Base-by-base conservation (phyloP, 2,888 invertebrate genomes). In the Gnatocerus cornutus region DNA sequence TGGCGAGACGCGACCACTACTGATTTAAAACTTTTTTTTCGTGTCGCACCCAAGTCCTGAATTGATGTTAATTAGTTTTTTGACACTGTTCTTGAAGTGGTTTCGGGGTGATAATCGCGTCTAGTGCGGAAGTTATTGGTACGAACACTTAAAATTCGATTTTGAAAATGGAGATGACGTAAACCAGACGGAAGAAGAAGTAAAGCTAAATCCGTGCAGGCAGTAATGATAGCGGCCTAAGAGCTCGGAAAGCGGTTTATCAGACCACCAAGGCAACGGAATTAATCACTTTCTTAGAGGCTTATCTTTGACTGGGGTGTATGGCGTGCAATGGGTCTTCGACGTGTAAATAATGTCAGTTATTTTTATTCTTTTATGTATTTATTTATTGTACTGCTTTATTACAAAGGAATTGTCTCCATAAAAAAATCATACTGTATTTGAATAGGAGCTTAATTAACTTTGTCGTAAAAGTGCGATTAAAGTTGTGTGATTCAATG, bases 1-100 rank as follows among this genome's bases (percentile, higher is more conserved):
- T 63, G 62, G 63, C 68, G 68, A 68, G 68, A 68, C 68, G 58
- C 52, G 43, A 39, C 56, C 39, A 55, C 55, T 62, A 41, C 59
- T 45, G 59, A 37, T 52, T 62, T 39, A 33, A 33, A 14, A 46
- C 21, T 33, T 61, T 46, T 48, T 33, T 33, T 46, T 37, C n/a
- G 10, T 52, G 62, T 52, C 52, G 41, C 52, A 37, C 14, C 48
- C 39, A 59, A 46, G 27, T 56, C 21, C n/a, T 45, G 14, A 46
- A 62, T 62, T 63, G 21, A 53, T 43, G 63, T 53, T 63, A 45
- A 45, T 41, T 14, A 52, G 21, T 43, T 53, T 52, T 53, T 63
- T 45, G 41, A 53, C 63, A 53, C 63, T 52, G 52, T 62, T 62
- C 14, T 37, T 52, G 52, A 37, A n/a, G 7, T 53, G 30, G 33